phyloP scores from a whole-genome alignment of 2,113 vertebrate genomes.

The Fregata magnificens region DNA sequence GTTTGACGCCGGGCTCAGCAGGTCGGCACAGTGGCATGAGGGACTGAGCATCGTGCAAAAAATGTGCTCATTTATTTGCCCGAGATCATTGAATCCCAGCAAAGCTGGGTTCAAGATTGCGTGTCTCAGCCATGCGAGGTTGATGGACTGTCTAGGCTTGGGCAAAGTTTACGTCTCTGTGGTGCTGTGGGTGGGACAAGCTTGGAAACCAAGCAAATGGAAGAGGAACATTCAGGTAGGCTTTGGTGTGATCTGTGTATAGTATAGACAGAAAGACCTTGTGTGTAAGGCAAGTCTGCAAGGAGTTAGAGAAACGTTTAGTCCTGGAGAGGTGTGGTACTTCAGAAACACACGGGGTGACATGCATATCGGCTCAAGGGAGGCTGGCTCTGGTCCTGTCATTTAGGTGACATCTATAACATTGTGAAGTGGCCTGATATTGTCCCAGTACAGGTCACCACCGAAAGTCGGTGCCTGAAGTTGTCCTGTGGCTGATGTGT shows the following conservation, averaged over 20 bases:
- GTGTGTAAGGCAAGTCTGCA: background rate
- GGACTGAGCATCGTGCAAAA: background rate
- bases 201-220: background rate
- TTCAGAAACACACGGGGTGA: background rate
- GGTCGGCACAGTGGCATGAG: fast-evolving
- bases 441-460: background rate
- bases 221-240: background rate
- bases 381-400: background rate
- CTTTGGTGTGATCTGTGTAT: background rate
- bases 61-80: background rate
- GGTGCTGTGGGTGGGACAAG: background rate
- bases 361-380: background rate
- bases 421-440: background rate
- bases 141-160: background rate
- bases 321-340: background rate
- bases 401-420: background rate
- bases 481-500: background rate
- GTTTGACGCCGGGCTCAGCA: background rate
- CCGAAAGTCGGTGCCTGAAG: background rate
- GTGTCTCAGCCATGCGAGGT: background rate
- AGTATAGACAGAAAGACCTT: background rate
- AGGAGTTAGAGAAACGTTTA: background rate
- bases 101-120: background rate
- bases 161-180: background rate
- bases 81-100: fast-evolving